phyloP scores from a whole-genome alignment of 1,140 invertebrate genomes.

The Zaprionus kolodkinae region DNA sequence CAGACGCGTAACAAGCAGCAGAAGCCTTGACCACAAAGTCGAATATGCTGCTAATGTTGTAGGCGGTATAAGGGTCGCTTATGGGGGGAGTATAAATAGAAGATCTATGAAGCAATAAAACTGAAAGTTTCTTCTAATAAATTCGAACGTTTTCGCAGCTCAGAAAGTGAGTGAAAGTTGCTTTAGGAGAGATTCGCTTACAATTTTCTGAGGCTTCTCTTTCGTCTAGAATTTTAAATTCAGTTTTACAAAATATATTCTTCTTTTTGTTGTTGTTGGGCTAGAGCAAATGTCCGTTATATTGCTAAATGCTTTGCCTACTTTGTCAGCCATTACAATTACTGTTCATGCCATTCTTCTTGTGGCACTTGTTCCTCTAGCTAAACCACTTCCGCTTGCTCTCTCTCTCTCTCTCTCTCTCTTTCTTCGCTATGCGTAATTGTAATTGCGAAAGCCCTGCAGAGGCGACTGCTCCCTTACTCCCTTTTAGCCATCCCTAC shows the following conservation, averaged over 20 bases:
- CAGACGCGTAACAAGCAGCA: neutral
- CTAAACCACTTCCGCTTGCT: slow-evolving; percentile 35
- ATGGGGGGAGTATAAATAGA: neutral
- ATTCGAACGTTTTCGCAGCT: neutral
- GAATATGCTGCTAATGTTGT: slow-evolving; percentile 14
- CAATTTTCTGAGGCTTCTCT: neutral
- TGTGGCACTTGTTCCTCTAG: slow-evolving; percentile 28
- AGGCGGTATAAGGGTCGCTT: slow-evolving; percentile 7
- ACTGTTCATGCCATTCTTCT: slow-evolving; percentile 36
- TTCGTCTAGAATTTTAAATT: neutral
- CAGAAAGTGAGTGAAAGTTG: neutral
- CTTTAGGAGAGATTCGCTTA: neutral
- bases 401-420: neutral
- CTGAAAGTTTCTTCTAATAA: neutral
- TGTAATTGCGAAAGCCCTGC: slow-evolving; percentile 69
- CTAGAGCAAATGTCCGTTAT: slow-evolving; percentile 39
- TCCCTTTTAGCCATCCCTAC: neutral
- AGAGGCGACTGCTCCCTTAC: neutral
- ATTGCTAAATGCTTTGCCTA: slow-evolving; percentile 70
- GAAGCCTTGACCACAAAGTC: slow-evolving; percentile 61
- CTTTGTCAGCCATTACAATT: slow-evolving; percentile 72
- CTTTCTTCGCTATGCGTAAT: slow-evolving; percentile 58
- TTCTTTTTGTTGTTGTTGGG: neutral
- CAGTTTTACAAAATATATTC: neutral
- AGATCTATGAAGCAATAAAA: neutral